Evolutionary conservation across 1,140 invertebrate genomes (phyloP), one percentile per base, ranked within the genome.

Genomic region (Wasmannia auropunctata): DNA sequence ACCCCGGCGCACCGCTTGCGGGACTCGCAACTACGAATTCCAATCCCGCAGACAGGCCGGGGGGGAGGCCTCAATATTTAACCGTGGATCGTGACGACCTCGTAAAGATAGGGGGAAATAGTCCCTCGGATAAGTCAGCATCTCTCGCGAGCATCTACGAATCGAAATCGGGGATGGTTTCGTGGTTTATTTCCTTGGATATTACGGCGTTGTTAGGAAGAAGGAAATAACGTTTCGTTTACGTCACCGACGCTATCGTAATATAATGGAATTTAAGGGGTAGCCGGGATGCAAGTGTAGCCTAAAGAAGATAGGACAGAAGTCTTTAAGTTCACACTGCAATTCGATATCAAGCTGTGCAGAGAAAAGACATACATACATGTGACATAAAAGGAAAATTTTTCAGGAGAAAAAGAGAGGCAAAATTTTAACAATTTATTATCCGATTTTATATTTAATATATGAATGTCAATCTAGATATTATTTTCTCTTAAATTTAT

Each of bases 91-190:
- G 37, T 83, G 70, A 83, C 63, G 75, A 72, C 25, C 65, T 86
- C 77, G 83, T 91, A 88, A 90, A 90, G 77, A 75, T 74, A 79
- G 19, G 28, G n/a, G 72, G 76, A 87, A 87, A 85, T 77, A 74
- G 74, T 63, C 34, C 25, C n/a, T n/a, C 11, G 51, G 63, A 89
- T 90, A 90, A 90, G 62, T 72, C 60, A 56, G 40, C 56, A 87
- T 87, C 76, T 87, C 76, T 86, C 76, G 37, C 54, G n/a, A 58
- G 54, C 54, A 37, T 74, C 58, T 31, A n/a, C 77, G 56, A 74
- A 76, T 90, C 86, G 75, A 90, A 90, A 77, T 80, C 49, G 34
- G 54, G n/a, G 19, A 80, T 60, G 49, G 88, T 75, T 65, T 79
- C 37, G 72, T 49, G 62, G 65, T 90, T 90, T 89, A 89, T 77